Evolutionary conservation across 2,888 invertebrate species (phyloP), one percentile per base, ranked within the genome.

Genomic region (Monopis laevigella): DNA sequence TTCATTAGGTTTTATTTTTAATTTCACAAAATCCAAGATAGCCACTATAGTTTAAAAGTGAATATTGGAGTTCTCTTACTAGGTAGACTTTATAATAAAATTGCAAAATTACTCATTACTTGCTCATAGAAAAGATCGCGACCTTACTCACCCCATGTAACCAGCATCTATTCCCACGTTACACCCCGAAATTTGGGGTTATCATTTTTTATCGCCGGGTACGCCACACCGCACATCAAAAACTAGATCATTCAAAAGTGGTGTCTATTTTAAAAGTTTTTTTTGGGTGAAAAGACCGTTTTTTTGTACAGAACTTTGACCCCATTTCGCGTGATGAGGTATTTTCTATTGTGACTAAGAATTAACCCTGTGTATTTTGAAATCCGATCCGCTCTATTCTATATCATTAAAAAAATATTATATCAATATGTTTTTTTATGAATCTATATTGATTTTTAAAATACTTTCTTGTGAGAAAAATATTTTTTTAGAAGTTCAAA

Each of bases 121-220:
- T n/a, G n/a, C n/a, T n/a, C n/a, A n/a, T n/a, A n/a, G n/a, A n/a
- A n/a, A n/a, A n/a, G n/a, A n/a, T n/a, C n/a, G 3, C 32, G 32
- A 32, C 32, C 32, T 32, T 17, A n/a, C n/a, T n/a, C n/a, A n/a
- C n/a, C n/a, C n/a, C n/a, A n/a, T n/a, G n/a, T n/a, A n/a, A n/a
- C n/a, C n/a, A n/a, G 17, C 32, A 16, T 30, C 30, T 54, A 59
- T 74, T 73, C 68, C 63, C 74, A 71, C 71, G 70, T 62, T 62
- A 65, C 73, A 70, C 74, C 75, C 75, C 66, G 73, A 65, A 67
- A 72, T 69, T 69, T 69, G 55, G 69, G 70, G 70, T 73, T 73
- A 72, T 45, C 43, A 75, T 65, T 50, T 17, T 32, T 32, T 32
- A 29, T 17, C 14, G 2, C 7, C 17, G 32, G 14, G 32, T 58